A percentile compares a stretch with the other conserved stretches of the same genome.
phyloP scores from a whole-genome alignment of 2,797 vertebrate species.

The Hemibagrus guttatus region DNA sequence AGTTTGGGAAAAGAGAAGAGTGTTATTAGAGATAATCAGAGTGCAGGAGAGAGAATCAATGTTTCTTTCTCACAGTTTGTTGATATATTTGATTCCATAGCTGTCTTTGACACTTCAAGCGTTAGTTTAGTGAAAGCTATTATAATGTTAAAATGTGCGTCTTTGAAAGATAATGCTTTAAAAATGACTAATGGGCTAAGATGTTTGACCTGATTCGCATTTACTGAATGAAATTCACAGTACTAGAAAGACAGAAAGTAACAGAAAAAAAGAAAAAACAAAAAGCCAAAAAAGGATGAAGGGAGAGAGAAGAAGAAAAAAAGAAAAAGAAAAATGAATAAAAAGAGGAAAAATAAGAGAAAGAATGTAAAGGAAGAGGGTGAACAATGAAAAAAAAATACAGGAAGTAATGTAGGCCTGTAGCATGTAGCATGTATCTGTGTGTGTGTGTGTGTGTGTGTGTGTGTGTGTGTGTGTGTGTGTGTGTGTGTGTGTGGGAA shows the following conservation, averaged over 20 bases:
- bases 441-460: not conserved
- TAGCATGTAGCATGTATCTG: not conserved
- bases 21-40: not conserved
- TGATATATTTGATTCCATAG: not conserved
- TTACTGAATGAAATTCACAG: not conserved
- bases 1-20: not conserved
- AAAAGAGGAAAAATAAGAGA: not conserved
- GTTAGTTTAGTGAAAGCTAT: not conserved
- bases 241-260: not conserved
- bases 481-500: not conserved
- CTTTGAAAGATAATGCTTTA: not conserved
- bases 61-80: not conserved
- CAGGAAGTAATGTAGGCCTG: not conserved
- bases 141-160: not conserved
- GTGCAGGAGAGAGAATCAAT: conserved; percentile 2
- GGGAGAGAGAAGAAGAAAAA: not conserved
- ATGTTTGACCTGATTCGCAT: not conserved
- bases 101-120: not conserved
- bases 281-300: not conserved
- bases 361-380: not conserved
- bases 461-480: not conserved
- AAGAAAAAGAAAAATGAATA: not conserved
- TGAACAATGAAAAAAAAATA: not conserved
- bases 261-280: not conserved
- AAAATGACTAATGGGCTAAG: not conserved